Conservation (phyloP, 2,113 vertebrate genomes). For the Stomatorhinus ivindoensis region DNA sequence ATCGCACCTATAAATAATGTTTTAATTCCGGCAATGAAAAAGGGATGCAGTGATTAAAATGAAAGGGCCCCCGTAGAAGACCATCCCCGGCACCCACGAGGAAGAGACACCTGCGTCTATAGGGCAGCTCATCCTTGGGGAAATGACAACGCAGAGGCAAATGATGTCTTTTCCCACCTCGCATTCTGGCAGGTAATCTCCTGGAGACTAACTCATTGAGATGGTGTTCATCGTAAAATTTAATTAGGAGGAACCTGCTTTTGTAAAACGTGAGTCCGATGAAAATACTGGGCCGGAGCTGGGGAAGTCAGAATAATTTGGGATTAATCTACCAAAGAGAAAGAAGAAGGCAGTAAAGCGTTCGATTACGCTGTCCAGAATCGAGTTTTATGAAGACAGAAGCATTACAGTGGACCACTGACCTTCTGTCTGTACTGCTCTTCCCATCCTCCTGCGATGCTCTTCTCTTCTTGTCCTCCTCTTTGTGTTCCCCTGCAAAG, state of each 20-base stretch:
- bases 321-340: constrained; percentile 6
- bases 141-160: constrained; percentile 35
- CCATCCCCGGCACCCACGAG: constrained; percentile 2
- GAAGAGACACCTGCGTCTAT: neutral
- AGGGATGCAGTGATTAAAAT: constrained; percentile 31
- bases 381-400: neutral
- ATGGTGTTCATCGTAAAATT: constrained; percentile 23
- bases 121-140: constrained; percentile 22
- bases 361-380: neutral
- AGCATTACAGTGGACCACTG: neutral
- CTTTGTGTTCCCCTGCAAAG: neutral
- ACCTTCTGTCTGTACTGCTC: neutral
- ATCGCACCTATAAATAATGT: constrained; percentile 32
- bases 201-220: constrained; percentile 33
- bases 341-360: neutral
- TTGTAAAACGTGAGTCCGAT: neutral
- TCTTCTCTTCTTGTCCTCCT: neutral
- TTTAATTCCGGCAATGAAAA: constrained; percentile 34
- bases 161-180: constrained; percentile 37
- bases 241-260: constrained; percentile 30
- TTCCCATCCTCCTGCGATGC: neutral
- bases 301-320: neutral
- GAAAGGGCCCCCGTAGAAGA: constrained; percentile 16
- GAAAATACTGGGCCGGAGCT: neutral
- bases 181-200: constrained; percentile 35